Evolutionary conservation across 2,113 vertebrate genomes (phyloP).

Genomic region (Vidua macroura): DNA sequence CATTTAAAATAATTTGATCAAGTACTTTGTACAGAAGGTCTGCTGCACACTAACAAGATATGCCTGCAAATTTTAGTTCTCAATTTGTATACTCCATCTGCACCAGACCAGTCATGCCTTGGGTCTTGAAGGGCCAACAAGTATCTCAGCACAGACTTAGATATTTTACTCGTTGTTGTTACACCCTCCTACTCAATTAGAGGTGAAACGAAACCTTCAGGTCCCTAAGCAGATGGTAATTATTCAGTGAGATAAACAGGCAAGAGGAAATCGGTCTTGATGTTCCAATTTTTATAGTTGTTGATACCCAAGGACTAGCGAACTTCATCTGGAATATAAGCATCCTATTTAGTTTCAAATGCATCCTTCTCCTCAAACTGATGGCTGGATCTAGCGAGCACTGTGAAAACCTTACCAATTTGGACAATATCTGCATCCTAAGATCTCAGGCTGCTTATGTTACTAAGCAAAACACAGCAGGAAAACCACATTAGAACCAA

Average conservation of each 20-base stretch:
- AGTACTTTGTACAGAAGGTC: neutral
- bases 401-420: neutral
- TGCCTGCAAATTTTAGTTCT: neutral
- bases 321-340: neutral
- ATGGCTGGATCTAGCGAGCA: neutral
- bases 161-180: neutral
- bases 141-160: neutral
- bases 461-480: neutral
- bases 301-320: neutral
- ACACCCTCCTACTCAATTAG: neutral
- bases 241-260: neutral
- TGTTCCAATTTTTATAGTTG: neutral
- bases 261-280: neutral
- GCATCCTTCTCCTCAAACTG: neutral
- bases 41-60: neutral
- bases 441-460: neutral
- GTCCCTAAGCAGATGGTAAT: neutral
- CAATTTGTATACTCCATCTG: neutral
- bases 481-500: neutral
- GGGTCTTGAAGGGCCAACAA: neutral
- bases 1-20: neutral
- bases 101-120: neutral
- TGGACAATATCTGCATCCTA: neutral
- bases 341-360: neutral
- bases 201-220: neutral